These are phyloP conservation scores for Hylia prasina DNA, from an alignment of 2,113 vertebrate species.

Conservation along the genomic window DNA sequence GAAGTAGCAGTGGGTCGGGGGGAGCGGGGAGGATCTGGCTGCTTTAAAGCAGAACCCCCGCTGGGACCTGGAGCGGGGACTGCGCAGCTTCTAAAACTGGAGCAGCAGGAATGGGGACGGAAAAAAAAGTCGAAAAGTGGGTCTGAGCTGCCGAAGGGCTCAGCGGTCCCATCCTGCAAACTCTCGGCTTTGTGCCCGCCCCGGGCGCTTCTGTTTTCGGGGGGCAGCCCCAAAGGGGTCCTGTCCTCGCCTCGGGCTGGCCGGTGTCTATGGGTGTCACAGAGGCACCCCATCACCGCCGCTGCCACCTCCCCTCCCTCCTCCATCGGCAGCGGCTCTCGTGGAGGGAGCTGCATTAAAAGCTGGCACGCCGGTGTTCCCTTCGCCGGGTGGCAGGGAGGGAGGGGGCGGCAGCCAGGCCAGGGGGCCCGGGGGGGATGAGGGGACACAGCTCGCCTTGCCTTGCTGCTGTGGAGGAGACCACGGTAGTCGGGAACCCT, in stretches of 20 bases:
- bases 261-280: background rate
- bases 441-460: background rate
- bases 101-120: conserved; percentile 22
- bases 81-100: conserved; percentile 15
- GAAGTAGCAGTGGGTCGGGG: background rate
- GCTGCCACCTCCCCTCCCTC: fast-evolving
- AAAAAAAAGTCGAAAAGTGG: conserved; percentile 14
- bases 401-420: background rate
- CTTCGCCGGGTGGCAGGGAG: background rate
- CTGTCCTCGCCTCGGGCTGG: background rate
- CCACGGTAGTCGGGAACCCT: background rate
- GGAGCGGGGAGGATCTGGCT: background rate
- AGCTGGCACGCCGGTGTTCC: background rate
- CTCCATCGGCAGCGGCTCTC: fast-evolving
- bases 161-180: background rate
- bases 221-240: background rate
- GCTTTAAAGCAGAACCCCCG: background rate
- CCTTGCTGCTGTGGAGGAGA: background rate
- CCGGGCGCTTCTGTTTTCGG: background rate
- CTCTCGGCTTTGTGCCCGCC: background rate
- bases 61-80: background rate
- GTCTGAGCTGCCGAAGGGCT: conserved; percentile 22
- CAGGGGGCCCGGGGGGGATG: fast-evolving
- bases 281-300: background rate
- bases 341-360: background rate